Conservation (phyloP, 2,797 vertebrate genomes). For the Cyprinodon diabolis region DNA sequence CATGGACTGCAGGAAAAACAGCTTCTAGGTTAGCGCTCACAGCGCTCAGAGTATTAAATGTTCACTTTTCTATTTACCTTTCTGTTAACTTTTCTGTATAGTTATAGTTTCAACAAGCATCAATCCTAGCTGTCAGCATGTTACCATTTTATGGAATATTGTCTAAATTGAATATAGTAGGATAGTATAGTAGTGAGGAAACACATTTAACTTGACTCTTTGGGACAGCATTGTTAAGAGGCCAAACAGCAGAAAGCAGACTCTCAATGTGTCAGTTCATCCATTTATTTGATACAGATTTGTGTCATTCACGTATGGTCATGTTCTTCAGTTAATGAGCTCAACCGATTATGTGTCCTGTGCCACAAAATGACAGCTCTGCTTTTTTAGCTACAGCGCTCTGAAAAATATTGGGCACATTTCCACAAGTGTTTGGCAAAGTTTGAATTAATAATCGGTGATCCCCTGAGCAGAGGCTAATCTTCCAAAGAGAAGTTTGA, state of each 20-base stretch:
- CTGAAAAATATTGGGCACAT: background rate
- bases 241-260: background rate
- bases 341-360: background rate
- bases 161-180: background rate
- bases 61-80: no score
- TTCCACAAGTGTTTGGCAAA: background rate
- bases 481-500: background rate
- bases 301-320: background rate
- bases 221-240: background rate
- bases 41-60: no score
- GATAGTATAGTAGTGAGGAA: background rate
- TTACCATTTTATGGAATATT: background rate
- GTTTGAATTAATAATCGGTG: background rate
- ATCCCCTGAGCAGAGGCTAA: background rate
- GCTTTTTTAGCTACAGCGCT: constrained; percentile 1
- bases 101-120: no score
- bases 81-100: no score
- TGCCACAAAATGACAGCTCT: background rate
- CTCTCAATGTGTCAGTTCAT: background rate
- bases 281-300: background rate
- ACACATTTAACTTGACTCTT: background rate
- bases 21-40: no score
- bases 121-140: background rate
- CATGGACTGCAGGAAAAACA: no score
- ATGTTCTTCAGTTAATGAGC: constrained; percentile 1